Evolutionary conservation across 2,888 invertebrate species (phyloP), one percentile per base, ranked within the genome.

Genomic region (Dusona sp.): DNA sequence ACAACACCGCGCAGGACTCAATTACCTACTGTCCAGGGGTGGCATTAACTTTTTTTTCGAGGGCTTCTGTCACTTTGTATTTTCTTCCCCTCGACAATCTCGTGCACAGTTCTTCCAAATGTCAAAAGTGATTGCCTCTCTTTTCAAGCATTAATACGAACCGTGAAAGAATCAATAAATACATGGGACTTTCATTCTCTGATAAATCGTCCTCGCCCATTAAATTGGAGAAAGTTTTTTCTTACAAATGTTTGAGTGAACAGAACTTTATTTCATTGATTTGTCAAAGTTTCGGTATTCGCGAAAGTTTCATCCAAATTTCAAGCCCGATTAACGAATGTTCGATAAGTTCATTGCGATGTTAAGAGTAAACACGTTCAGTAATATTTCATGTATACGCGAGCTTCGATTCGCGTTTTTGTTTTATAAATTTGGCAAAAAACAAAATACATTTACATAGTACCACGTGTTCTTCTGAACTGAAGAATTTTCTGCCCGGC

Each of bases 1-100:
- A n/a, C 33, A 29, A 45, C 33, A 75, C 22, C 36, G 65, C 77
- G 77, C 77, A 77, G 51, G 77, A 64, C 77, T 65, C 77, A 29
- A 65, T 51, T 65, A 33, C 65, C n/a, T 29, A 33, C 65, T n/a
- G 25, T 48, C 22, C 33, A n/a, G 77, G 64, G 65, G 22, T 42
- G 22, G 29, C 25, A 42, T 29, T 65, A 38, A 33, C 48, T 77
- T 65, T 64, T n/a, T 77, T 36, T 22, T 22, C 65, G 33, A 42
- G 45, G 22, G 2, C 38, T 9, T 36, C n/a, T 38, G 13, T 74
- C 22, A 33, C 16, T 38, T 38, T 1, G 38, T 57, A 7, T 57
- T n/a, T 22, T 25, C 16, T 13, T 38, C 25, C 16, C 61, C 61
- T 61, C 29, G 29, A 29, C 61, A 16, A 61, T 29, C 7, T 29